Percentiles rank a stretch among this genome's conserved stretches.
phyloP scores from a whole-genome alignment of 2,797 vertebrate genomes.

The Dicrostonyx torquatus region DNA sequence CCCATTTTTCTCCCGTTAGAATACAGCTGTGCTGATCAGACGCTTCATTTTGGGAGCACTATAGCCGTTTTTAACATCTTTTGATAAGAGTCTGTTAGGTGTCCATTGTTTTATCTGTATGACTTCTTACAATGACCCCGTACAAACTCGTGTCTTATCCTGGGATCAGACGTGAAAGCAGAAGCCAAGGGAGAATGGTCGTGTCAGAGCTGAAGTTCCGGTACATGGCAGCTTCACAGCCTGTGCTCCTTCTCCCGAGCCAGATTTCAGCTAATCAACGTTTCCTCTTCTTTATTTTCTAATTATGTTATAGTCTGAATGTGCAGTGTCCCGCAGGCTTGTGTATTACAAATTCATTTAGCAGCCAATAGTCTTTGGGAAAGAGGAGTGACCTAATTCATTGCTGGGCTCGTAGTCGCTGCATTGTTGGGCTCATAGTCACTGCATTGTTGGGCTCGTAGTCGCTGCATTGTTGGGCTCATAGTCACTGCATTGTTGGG shows the following conservation, averaged over 20 bases:
- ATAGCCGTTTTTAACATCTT: background rate
- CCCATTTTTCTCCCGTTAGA: background rate
- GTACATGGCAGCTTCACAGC: background rate
- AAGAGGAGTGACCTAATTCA: background rate
- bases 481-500: no score
- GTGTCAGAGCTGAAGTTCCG: background rate
- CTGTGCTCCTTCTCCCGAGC: background rate
- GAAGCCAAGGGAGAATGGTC: background rate
- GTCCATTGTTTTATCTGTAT: background rate
- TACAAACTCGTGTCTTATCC: background rate
- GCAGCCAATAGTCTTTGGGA: background rate
- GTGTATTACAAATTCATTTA: background rate
- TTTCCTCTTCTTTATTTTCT: background rate
- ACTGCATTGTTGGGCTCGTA: background rate
- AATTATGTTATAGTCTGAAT: background rate
- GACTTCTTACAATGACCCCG: background rate
- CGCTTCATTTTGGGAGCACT: background rate
- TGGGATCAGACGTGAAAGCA: background rate
- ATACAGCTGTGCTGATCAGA: background rate
- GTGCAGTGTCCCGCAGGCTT: background rate
- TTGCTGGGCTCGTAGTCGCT: background rate
- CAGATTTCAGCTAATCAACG: background rate
- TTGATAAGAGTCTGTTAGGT: background rate
- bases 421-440: no score
- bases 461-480: no score